Percentiles rank a stretch among this genome's conserved stretches.
These are phyloP conservation scores for Zingel zingel DNA, from an alignment of 2,113 vertebrate species.

Conservation along the genomic window DNA sequence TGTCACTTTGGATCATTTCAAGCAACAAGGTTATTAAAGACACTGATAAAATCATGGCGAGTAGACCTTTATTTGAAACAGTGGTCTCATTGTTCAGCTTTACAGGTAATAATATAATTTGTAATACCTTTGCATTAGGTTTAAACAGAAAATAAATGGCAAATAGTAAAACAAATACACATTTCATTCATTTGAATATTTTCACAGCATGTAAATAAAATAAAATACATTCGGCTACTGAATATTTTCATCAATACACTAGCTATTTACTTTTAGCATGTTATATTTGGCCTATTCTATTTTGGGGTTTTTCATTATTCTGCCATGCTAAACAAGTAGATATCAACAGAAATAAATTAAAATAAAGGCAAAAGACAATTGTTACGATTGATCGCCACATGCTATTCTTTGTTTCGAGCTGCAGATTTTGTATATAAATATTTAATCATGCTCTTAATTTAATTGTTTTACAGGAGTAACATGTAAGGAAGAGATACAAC, in stretches of 20 bases:
- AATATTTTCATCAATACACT: not conserved
- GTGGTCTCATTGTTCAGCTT: constrained; percentile 26
- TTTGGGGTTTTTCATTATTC: not conserved
- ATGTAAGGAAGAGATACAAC: constrained; percentile 30
- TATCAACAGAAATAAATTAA: not conserved
- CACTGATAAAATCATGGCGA: constrained; percentile 11
- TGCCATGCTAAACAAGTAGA: not conserved
- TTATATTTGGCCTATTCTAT: not conserved
- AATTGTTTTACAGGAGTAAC: constrained; percentile 36
- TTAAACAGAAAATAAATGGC: constrained; percentile 1
- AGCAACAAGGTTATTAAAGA: not conserved
- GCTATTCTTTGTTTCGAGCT: not conserved
- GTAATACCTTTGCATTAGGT: not conserved
- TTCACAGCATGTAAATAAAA: constrained; percentile 1
- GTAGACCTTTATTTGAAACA: constrained; percentile 35
- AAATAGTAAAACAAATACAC: not conserved
- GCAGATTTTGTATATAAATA: constrained; percentile 3
- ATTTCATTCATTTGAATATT: not conserved
- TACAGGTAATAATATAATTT: not conserved
- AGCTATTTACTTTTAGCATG: not conserved
- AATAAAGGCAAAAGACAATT: not conserved
- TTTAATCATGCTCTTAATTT: constrained; percentile 55
- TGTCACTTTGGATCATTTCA: not conserved
- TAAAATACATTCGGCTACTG: not conserved
- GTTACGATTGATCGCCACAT: constrained; percentile 16